Percentiles rank a stretch among this genome's conserved stretches.
Conservation (phyloP, 2,888 invertebrate genomes). For the Sphaerophoria taeniata region DNA sequence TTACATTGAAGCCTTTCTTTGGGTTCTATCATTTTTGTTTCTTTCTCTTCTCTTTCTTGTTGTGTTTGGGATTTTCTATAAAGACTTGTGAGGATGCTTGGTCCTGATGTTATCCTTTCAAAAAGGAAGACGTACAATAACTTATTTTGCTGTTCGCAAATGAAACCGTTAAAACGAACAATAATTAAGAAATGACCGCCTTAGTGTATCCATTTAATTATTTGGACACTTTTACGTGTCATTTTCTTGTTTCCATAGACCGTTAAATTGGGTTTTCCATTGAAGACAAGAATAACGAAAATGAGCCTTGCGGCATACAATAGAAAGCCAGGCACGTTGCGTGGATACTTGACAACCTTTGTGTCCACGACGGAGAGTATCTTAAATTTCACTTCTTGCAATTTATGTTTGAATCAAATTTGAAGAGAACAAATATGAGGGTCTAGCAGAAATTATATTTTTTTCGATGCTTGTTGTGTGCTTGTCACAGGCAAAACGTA, state of each 20-base stretch:
- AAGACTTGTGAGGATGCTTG: constrained; percentile 3
- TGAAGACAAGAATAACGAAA: constrained; percentile 38
- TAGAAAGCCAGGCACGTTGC: neutral
- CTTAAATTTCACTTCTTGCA: constrained; percentile 51
- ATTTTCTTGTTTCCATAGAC: constrained; percentile 43
- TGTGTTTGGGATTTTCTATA: neutral
- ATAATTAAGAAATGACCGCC: constrained; percentile 71
- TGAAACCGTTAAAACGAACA: constrained; percentile 53
- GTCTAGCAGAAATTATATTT: neutral
- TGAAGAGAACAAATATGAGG: constrained; percentile 6
- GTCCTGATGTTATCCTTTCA: neutral
- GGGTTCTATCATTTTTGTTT: constrained; percentile 23
- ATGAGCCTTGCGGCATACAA: constrained; percentile 48
- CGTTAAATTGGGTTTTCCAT: constrained; percentile 60
- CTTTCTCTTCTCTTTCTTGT: constrained; percentile 3
- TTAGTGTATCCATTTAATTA: constrained; percentile 67
- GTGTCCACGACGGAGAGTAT: constrained; percentile 42
- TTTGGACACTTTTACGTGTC: constrained; percentile 66
- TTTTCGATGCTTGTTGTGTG: too few relatives aligned
- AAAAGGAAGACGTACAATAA: constrained; percentile 21
- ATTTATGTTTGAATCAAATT: constrained; percentile 8
- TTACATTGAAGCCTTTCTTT: constrained; percentile 59
- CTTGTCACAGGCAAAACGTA: constrained; percentile 33
- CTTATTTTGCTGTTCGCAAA: constrained; percentile 46
- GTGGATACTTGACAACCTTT: constrained; percentile 22